Base-by-base conservation (phyloP, 2,888 invertebrate genomes). In the Limenitis camilla region DNA sequence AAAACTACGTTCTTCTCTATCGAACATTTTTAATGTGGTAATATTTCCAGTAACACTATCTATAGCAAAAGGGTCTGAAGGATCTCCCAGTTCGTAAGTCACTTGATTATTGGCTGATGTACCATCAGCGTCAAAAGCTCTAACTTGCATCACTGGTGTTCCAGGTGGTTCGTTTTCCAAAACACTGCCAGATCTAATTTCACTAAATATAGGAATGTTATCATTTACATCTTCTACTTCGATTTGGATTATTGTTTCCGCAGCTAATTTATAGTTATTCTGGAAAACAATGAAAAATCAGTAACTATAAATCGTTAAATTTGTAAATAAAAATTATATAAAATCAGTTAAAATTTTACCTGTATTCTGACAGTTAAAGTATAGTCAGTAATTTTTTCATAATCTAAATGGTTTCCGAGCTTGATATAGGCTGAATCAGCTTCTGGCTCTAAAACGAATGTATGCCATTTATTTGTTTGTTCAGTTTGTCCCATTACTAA, bases 211-310 rank as follows among this genome's bases (percentile, higher is more conserved):
- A 0, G 93, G 97, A 62, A 94, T 93, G 69, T 96, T 96, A 73
- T 97, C 97, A 70, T 97, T 97, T 0, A 96, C 96, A 73, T 97
- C 97, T 69, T 91, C 89, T 1, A 97, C 90, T 75, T 92, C 91
- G 32, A 97, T 92, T 65, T 91, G 91, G 46, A 96, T 90, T 49
- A 92, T 91, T 9, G 93, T 93, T 78, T 95, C 94, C 2, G 94
- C 92, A 4, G 93, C 93, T 72, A 96, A 79, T 67, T 92, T 91
- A 69, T 92, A 92, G 64, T 93, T 94, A 75, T 96, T 96, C 84
- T 93, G 89, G 5, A 73, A 71, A 45, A 44, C 38, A 47, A 5
- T 5, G 5, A 48, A 42, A 11, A 6, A n/a, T n/a, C 30, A 29
- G 28, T 30, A 44, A 53, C 30, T 36, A 8, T 39, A 32, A 8